Evolutionary conservation across 2,888 invertebrate genomes (phyloP), one percentile per base, ranked within the genome.

Genomic region (Dryocosmus kuriphilus): DNA sequence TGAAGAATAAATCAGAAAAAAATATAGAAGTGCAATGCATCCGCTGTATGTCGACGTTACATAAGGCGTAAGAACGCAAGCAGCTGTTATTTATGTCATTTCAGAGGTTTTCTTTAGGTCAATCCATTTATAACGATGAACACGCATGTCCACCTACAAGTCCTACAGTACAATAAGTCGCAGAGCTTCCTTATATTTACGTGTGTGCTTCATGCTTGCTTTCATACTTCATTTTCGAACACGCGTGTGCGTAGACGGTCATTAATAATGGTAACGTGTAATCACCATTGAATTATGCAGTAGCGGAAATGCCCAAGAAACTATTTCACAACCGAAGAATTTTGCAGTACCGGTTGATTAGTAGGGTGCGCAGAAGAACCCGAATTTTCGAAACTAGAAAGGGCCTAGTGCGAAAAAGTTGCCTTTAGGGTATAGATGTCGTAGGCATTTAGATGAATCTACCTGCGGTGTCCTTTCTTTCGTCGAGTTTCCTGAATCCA

Each of bases 41-140:
- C 55, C 74, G 55, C 60, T 41, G 78, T 77, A 55, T 46, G 41
- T 46, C 74, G 46, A 71, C 73, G 83, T 89, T 89, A 87, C 82
- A 55, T 89, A 88, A 89, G 83, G 80, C 77, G 81, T 77, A 83
- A 80, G 83, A 86, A 83, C 83, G 79, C 85, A 82, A 82, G 83
- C 81, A 73, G 77, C 75, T 82, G 86, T 89, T 87, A 90, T 91
- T 91, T 88, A 87, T 89, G 89, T 88, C 89, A 89, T 90, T 90
- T 90, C 87, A 90, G 88, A 89, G 90, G 89, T 90, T 90, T 90
- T 91, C 90, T 88, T 88, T 86, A 84, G 91, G 90, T 91, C 90
- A 90, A 91, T 91, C 90, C 90, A 86, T 89, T 91, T 91, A 87
- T 87, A 86, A 86, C 83, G 85, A 77, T 85, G 79, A 78, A 84